Evolutionary conservation across 2,797 vertebrate species (phyloP).

Genomic region (Dromococcyx pavoninus): DNA sequence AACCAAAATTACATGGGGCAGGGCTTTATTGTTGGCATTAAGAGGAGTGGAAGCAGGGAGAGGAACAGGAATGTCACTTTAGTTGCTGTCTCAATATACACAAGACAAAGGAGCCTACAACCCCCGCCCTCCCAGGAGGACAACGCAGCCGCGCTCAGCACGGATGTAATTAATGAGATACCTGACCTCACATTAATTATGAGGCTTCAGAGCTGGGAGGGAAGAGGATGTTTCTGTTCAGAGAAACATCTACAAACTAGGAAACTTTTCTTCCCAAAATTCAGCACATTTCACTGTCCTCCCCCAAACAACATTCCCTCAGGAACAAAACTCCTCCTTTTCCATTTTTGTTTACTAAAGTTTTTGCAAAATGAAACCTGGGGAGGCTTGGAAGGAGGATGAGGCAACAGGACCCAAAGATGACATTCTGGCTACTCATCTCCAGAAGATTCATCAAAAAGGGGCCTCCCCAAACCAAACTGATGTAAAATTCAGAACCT

Average conservation of each 20-base stretch:
- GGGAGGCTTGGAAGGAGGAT: neutral
- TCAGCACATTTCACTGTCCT: rapidly evolving
- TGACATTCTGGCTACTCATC: neutral
- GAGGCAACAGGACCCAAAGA: rapidly evolving
- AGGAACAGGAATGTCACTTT: neutral
- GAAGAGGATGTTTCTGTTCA: neutral
- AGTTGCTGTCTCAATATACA: neutral
- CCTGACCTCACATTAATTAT: neutral
- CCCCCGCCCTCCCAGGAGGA: neutral
- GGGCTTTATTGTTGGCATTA: neutral
- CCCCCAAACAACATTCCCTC: neutral
- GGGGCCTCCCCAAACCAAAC: neutral
- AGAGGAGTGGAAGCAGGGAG: neutral
- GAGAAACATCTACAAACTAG: no score
- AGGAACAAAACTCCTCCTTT: neutral
- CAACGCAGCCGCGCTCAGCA: rapidly evolving
- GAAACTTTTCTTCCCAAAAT: neutral
- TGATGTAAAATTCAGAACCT: neutral
- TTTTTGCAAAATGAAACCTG: neutral
- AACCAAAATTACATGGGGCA: rapidly evolving
- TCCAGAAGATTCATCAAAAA: neutral
- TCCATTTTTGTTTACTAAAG: neutral
- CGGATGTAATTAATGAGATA: neutral
- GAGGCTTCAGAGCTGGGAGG: neutral
- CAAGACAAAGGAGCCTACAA: neutral